phyloP scores from a whole-genome alignment of 2,797 vertebrate species.

The Myiotriccus ornatus region DNA sequence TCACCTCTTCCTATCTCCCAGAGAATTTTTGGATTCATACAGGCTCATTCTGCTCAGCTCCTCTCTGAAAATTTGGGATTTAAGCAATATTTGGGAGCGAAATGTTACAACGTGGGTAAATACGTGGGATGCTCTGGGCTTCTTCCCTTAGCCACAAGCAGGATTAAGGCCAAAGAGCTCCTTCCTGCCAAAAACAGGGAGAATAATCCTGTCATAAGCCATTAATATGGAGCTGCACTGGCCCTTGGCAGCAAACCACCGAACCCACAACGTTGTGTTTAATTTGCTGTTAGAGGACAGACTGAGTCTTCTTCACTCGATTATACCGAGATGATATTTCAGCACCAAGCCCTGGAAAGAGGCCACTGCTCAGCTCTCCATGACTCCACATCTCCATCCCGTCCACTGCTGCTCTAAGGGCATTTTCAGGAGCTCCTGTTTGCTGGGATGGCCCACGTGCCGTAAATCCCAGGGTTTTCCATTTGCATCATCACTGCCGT shows the following conservation, averaged over 20 bases:
- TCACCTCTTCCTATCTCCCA: neutral
- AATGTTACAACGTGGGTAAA: neutral
- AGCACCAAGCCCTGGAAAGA: neutral
- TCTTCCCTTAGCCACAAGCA: slow-evolving; percentile 47
- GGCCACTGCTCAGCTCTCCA: neutral
- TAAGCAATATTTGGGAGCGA: neutral
- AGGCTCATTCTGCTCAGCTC: neutral
- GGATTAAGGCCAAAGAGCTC: slow-evolving; percentile 44
- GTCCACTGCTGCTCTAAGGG: neutral
- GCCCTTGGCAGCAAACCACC: slow-evolving; percentile 69
- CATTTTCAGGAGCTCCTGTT: neutral
- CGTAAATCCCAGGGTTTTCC: neutral
- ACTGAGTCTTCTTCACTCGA: slow-evolving; percentile 16
- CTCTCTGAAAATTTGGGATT: slow-evolving; percentile 14
- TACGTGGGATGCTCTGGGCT: neutral
- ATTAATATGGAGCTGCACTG: slow-evolving; percentile 69
- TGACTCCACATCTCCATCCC: neutral
- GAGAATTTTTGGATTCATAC: neutral
- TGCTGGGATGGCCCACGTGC: neutral
- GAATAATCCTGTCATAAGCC: slow-evolving; percentile 73
- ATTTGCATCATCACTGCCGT: accelerated
- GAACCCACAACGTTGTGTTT: slow-evolving; percentile 72
- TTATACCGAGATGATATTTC: neutral
- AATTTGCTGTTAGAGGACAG: slow-evolving; percentile 67
- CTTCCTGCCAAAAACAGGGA: slow-evolving; percentile 69